Evolutionary conservation across 2,113 vertebrate genomes (phyloP), one percentile per base, ranked within the genome.

Genomic region (Spilogale gracilis): DNA sequence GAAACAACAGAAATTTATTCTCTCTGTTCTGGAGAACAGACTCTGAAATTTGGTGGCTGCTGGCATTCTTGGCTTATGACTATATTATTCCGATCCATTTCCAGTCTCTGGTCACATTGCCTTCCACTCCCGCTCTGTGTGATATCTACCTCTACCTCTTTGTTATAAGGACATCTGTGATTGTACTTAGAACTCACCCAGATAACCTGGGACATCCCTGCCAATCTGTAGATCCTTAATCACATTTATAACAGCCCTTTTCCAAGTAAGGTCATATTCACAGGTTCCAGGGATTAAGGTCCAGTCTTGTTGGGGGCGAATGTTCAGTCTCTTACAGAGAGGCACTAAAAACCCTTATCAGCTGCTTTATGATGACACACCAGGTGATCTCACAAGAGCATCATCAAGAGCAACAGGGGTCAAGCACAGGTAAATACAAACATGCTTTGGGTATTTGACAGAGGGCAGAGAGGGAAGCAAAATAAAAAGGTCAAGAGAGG

Each of bases 1-100:
- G 60, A 90, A 95, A 90, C 43, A 82, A 56, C 7, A 81, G 63
- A 90, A 48, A 90, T 78, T 23, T 73, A 63, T 92, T 78, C 17
- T 50, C 30, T 71, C 48, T 32, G 5, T 27, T 71, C 21, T 83
- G 27, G 14, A 87, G 38, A 18, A 63, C 30, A 65, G 61, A 61
- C 78, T 60, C 78, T 43, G 67, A 89, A 92, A 23, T 32, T 50
- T 89, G 25, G n/a, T 54, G 32, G 23, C 43, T 63, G 14, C n/a
- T 87, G 48, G 27, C 1, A 38, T 89, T 83, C 92, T 61, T 79
- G 56, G 21, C n/a, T 76, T 45, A 13, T 32, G 27, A 78, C 67
- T 65, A 13, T 10, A 10, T 89, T 30, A 30, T 13, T 65, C 32
- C 69, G 54, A 20, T 43, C 9, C 48, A 14, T 54, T 84, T 78